Evolutionary conservation across 64 coral and sea anemone genomes (phyloP), one percentile per base, ranked within the genome.

Genomic region (Dendrophyllia cribrosa): DNA sequence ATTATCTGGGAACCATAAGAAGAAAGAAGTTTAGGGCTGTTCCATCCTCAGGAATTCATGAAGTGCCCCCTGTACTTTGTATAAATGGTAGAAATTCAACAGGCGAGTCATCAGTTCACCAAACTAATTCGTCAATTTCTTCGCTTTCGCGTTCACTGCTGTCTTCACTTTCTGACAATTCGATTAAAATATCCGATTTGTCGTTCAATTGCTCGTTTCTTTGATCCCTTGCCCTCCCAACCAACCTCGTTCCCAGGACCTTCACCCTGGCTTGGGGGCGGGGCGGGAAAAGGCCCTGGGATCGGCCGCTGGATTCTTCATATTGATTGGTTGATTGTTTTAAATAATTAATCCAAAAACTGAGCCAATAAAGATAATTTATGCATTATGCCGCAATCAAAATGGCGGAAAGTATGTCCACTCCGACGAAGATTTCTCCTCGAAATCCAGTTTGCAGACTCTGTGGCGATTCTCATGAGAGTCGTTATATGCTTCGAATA

Each of bases 401-500:
- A 64, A 66, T 66, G 61, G 64, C 61, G n/a, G n/a, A n/a, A n/a
- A 25, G 83, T 49, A 86, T 87, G 16, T 72, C 45, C 51, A 87
- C 85, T 72, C 85, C 49, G 49, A 70, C 46, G 15, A 86, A 86
- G 64, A 86, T 87, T 73, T 66, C 4, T 66, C 12, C 83, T 50
- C 46, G 83, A 86, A 86, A 86, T 86, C 65, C 64, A 24, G 83
- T 70, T 86, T 86, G 83, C 62, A 67, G 65, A 51, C 65, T 86
- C 14, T 86, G 83, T 86, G 83, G 83, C 47, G 70, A 51, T 86
- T 86, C 83, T 70, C 14, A 86, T 87, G 67, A 87, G 67, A 73
- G 85, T 87, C 67, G 2, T 59, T 58, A 55, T 87, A 48, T 73
- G 85, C 69, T 87, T 56, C 20, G n/a, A n/a, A 87, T 87, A 55